phyloP scores from a whole-genome alignment of 2,797 vertebrate genomes.

The Macroramphosus scolopax region DNA sequence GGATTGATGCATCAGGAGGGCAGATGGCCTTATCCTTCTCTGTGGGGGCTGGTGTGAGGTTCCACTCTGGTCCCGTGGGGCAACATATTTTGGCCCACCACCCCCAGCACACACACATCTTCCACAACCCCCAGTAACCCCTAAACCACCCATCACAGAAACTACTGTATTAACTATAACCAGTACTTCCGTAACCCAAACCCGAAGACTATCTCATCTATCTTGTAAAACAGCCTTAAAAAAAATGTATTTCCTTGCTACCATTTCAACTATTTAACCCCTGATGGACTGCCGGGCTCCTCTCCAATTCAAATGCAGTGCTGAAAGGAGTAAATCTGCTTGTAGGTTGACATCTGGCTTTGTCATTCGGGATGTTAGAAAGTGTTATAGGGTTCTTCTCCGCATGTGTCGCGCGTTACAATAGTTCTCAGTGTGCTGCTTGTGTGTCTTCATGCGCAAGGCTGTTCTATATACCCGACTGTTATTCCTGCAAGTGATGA shows the following conservation, averaged over 20 bases:
- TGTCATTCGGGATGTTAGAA: constrained; percentile 71
- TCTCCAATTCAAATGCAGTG: constrained; percentile 44
- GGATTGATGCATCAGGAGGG: constrained; percentile 62
- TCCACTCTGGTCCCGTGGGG: constrained; percentile 72
- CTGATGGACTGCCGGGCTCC: constrained; percentile 26
- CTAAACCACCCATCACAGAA: constrained; percentile 7
- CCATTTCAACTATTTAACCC: constrained; percentile 44
- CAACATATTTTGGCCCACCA: constrained; percentile 51
- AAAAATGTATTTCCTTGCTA: constrained; percentile 1
- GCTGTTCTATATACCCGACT: constrained; percentile 53
- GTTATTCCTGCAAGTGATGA: constrained; percentile 62
- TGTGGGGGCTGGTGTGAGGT: constrained; percentile 77
- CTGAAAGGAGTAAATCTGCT: constrained; percentile 46
- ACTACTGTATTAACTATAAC: constrained; percentile 4
- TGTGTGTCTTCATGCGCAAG: constrained; percentile 61
- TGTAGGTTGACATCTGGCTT: constrained; percentile 62
- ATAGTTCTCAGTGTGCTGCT: constrained; percentile 55
- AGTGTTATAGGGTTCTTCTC: constrained; percentile 64
- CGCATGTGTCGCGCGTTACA: constrained; percentile 63
- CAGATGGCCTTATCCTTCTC: constrained; percentile 80
- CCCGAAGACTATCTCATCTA: too few species aligned
- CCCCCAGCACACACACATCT: constrained; percentile 21
- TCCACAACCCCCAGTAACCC: background rate
- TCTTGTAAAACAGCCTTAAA: background rate
- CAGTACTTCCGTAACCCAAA: too few species aligned